Percentiles rank a stretch among this genome's conserved stretches.
phyloP scores from a whole-genome alignment of 2,888 invertebrate genomes.

The Anoplius nigerrimus region DNA sequence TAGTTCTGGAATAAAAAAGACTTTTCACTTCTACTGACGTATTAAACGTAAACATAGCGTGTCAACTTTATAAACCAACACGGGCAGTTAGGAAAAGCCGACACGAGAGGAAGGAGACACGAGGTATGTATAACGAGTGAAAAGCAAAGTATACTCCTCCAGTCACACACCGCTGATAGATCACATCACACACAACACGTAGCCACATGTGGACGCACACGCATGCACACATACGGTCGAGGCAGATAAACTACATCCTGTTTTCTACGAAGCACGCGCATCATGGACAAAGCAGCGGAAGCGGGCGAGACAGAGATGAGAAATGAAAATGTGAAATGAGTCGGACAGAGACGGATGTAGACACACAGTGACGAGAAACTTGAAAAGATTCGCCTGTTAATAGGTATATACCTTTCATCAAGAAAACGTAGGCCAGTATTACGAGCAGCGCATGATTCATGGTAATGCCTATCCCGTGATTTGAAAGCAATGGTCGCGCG shows the following conservation, averaged over 20 bases:
- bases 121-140: too few species aligned
- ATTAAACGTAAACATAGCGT: constrained; percentile 63
- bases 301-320: constrained; percentile 29
- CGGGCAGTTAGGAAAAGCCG: constrained; percentile 28
- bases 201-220: constrained; percentile 16
- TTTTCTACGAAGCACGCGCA: constrained; percentile 29
- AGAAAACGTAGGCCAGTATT: constrained; percentile 44
- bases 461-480: constrained; percentile 31
- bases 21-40: neutral
- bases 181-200: neutral
- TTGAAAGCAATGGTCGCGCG: constrained; percentile 42
- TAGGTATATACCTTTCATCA: constrained; percentile 52
- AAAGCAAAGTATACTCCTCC: constrained; percentile 1
- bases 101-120: too few species aligned
- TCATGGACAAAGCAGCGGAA: constrained; percentile 14
- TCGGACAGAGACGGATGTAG: too few species aligned
- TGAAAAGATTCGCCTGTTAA: neutral
- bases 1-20: too few species aligned
- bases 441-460: constrained; percentile 40
- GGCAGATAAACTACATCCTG: constrained; percentile 56
- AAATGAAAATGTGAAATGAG: constrained; percentile 17
- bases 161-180: constrained; percentile 28
- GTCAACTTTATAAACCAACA: constrained; percentile 60
- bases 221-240: constrained; percentile 26
- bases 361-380: neutral